These are phyloP conservation scores for Manis pentadactyla DNA, from an alignment of 2,797 vertebrate genomes.

Conservation along the genomic window DNA sequence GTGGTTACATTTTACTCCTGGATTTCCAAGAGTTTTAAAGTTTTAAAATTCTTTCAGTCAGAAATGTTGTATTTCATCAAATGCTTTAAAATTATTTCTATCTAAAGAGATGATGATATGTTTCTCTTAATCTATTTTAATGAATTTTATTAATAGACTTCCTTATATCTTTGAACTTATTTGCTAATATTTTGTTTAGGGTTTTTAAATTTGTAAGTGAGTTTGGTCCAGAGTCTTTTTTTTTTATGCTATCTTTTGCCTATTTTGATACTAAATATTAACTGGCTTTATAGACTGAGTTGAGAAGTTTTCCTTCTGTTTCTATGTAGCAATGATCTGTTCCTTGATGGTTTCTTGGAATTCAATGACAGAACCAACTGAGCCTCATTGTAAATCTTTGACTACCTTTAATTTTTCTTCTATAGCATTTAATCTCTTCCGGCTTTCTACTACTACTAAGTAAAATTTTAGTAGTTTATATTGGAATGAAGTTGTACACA, in stretches of 20 bases:
- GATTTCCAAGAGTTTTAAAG: slow-evolving; percentile 41
- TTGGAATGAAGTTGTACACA: not conserved
- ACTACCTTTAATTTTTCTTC: slow-evolving; percentile 42
- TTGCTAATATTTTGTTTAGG: slow-evolving; percentile 31
- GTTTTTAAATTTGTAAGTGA: slow-evolving; percentile 1
- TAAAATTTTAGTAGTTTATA: slow-evolving; percentile 3
- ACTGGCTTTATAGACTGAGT: not conserved
- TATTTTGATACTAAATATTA: slow-evolving; percentile 6
- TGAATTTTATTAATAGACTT: not conserved
- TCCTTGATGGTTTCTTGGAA: slow-evolving; percentile 27
- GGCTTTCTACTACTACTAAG: not conserved
- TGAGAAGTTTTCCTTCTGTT: not conserved
- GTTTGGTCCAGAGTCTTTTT: not conserved
- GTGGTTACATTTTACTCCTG: slow-evolving; percentile 27
- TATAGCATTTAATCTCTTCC: not conserved
- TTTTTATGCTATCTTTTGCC: not conserved
- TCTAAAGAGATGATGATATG: slow-evolving; percentile 11
- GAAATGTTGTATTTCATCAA: slow-evolving; percentile 55
- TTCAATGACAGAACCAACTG: not conserved
- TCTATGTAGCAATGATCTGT: not conserved
- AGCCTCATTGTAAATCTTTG: not conserved
- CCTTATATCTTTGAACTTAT: not conserved
- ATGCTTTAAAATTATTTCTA: not conserved
- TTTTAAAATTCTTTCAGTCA: slow-evolving; percentile 54
- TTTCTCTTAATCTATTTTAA: not conserved